Percentiles rank a stretch among this genome's conserved stretches.
These are phyloP conservation scores for Adelognathus sp. DNA, from an alignment of 2,888 invertebrate genomes.

Conservation along the genomic window DNA sequence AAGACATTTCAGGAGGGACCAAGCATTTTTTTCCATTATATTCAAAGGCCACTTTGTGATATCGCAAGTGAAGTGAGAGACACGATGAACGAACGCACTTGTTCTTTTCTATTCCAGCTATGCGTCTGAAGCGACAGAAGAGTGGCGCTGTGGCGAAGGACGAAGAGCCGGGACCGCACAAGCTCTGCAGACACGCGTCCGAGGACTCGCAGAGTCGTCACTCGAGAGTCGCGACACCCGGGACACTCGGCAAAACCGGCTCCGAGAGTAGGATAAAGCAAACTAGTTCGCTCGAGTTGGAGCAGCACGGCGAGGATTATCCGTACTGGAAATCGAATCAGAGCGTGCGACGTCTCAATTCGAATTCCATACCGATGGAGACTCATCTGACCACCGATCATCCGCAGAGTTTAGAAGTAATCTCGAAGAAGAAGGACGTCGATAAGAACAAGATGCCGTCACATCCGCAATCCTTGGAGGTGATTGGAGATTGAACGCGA, in stretches of 20 bases:
- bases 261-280: slow-evolving; percentile 82
- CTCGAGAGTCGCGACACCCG: slow-evolving; percentile 76
- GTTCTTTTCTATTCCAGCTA: slow-evolving; percentile 31
- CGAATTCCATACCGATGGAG: slow-evolving; percentile 76
- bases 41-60: no score
- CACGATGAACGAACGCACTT: no score
- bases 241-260: slow-evolving; percentile 80
- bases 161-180: slow-evolving; percentile 69
- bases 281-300: slow-evolving; percentile 84
- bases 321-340: slow-evolving; percentile 78
- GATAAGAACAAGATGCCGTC: slow-evolving; percentile 79
- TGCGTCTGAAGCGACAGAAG: slow-evolving; percentile 70
- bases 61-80: no score
- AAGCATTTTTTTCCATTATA: no score
- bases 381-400: slow-evolving; percentile 75
- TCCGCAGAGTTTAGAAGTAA: slow-evolving; percentile 78
- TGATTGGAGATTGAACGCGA: slow-evolving; percentile 38
- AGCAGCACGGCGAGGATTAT: slow-evolving; percentile 75
- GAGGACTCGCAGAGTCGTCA: slow-evolving; percentile 76
- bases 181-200: slow-evolving; percentile 75
- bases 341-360: slow-evolving; percentile 75
- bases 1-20: no score
- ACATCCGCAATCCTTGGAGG: slow-evolving; percentile 79
- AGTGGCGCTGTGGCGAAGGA: slow-evolving; percentile 73
- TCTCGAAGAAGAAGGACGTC: slow-evolving; percentile 75